Evolutionary conservation across 2,888 invertebrate species (phyloP).

Genomic region (Nephrocerus scutellatus): DNA sequence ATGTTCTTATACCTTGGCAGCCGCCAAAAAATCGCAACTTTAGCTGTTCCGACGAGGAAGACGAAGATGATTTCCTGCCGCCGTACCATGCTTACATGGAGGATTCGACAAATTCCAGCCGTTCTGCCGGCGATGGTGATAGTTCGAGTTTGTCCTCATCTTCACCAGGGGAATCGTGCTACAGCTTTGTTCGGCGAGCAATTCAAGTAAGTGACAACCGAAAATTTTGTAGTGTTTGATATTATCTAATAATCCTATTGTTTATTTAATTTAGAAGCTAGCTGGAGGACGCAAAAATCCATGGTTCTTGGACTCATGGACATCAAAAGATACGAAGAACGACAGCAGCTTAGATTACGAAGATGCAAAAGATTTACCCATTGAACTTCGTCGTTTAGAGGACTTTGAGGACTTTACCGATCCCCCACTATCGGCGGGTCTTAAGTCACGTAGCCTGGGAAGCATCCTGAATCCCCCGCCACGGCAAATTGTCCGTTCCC

Average conservation of each 20-base stretch:
- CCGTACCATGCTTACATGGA: conserved; percentile 61
- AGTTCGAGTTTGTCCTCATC: conserved; percentile 74
- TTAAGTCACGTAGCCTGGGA: conserved; percentile 77
- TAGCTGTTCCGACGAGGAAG: conserved; percentile 47
- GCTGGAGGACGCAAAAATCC: conserved; percentile 66
- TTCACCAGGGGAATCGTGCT: conserved; percentile 89
- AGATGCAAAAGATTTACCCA: conserved; percentile 69
- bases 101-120: conserved; percentile 60
- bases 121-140: conserved; percentile 55
- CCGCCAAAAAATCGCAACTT: conserved; percentile 46
- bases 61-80: conserved; percentile 50
- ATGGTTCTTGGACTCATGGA: conserved; percentile 80
- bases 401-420: conserved; percentile 55
- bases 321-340: conserved; percentile 51
- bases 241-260: conserved; percentile 1
- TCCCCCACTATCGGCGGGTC: conserved; percentile 54
- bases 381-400: conserved; percentile 76
- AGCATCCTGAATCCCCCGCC: conserved; percentile 73
- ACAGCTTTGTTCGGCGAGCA: conserved; percentile 84
- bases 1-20: conserved; percentile 93
- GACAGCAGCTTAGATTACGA: conserved; percentile 57
- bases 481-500: conserved; percentile 63
- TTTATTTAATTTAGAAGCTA: conserved; percentile 54
- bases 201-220: conserved; percentile 53
- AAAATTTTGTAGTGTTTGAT: conserved; percentile 1